Base-by-base conservation (phyloP, 2,888 invertebrate species). In the Chelonus formosanus region DNA sequence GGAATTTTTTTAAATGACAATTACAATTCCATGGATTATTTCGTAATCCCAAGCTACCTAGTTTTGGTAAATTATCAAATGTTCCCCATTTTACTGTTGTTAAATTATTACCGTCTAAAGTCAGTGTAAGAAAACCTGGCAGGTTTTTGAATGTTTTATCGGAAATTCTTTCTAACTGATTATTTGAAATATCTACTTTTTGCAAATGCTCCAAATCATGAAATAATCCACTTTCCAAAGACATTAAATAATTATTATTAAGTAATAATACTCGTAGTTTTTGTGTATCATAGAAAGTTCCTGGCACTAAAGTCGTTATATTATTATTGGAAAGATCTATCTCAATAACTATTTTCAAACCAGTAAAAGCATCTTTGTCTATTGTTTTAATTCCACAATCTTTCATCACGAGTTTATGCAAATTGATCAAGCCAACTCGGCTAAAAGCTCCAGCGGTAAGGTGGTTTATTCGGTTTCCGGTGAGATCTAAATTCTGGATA, bases 21-120 rank as follows among this genome's bases (percentile, higher is more conserved):
- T 96, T 94, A 79, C 96, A 96, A 68, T 91, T 88, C 96, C 96
- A 96, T 0, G 92, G 92, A 80, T 96, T 96, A 69, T 91, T 90
- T 70, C 90, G 89, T 1, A 96, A 86, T 63, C 91, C 91, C 52
- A 96, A 85, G 75, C 91, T 92, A 35, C 89, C 89, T 61, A 96
- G 83, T 70, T 89, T 90, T 2, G 88, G 86, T 61, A 95, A 84
- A 43, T 88, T 87, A 64, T 87, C 86, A 66, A 94, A 88, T 4
- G 90, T 89, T 67, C 90, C 89, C 55, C 89, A 86, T 75, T 88
- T 88, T 56, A 95, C 83, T 61, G 88, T 87, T 61, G 90, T 90
- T 63, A 96, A 85, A 76, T 89, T 89, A 81, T 96, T 96, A 47
- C 90, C 88, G 71, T 91, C 89, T 67, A 96, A 85, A 70, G 89